These are phyloP conservation scores for Agrypnia vestita DNA, from an alignment of 1,140 invertebrate genomes.

Conservation along the genomic window DNA sequence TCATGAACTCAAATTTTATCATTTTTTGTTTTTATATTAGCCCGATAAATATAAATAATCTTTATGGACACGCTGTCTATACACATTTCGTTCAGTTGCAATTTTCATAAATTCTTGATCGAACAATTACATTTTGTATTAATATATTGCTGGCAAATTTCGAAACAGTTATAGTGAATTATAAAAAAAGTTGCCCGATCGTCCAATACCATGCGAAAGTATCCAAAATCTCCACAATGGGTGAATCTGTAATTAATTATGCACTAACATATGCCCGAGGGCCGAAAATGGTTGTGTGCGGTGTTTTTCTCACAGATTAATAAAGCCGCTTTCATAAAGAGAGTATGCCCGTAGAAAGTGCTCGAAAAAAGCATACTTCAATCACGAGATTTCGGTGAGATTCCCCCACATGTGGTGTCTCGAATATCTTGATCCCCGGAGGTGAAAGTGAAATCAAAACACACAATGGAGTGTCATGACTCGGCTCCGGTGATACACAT, in stretches of 20 bases:
- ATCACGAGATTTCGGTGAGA: constrained; percentile 31
- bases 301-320: constrained; percentile 24
- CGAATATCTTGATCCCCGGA: constrained; percentile 12
- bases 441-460: constrained; percentile 24
- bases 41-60: too few relatives aligned
- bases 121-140: not conserved
- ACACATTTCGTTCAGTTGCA: too few relatives aligned
- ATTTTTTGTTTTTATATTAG: not conserved
- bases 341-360: constrained; percentile 23
- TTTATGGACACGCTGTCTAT: too few relatives aligned
- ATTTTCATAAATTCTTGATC: too few relatives aligned
- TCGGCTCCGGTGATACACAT: not conserved
- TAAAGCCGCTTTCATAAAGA: constrained; percentile 29
- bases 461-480: constrained; percentile 23
- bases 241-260: not conserved
- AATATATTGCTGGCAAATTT: constrained; percentile 26
- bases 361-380: constrained; percentile 9
- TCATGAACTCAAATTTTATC: not conserved
- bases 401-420: constrained; percentile 1
- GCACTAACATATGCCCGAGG: not conserved
- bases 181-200: not conserved
- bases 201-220: constrained; percentile 21
- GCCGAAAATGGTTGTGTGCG: not conserved
- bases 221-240: not conserved
- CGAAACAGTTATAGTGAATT: constrained; percentile 5